Evolutionary conservation across 2,113 vertebrate species (phyloP).

Genomic region (Chaetodon auriga): DNA sequence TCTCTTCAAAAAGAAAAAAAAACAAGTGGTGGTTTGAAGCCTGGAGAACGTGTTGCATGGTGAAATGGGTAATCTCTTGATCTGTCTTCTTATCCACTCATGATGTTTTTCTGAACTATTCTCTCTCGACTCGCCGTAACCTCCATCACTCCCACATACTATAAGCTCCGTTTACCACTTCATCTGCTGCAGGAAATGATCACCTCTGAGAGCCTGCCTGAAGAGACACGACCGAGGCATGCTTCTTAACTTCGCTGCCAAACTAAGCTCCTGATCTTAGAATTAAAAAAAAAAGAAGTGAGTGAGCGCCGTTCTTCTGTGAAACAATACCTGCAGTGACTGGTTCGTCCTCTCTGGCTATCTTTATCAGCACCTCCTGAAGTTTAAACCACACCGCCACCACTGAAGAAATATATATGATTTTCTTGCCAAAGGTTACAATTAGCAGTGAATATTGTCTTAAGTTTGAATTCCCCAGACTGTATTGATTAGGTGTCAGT

Average conservation of each 20-base stretch:
- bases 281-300: constrained; percentile 33
- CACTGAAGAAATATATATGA: not conserved
- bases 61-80: constrained; percentile 61
- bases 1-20: constrained; percentile 11
- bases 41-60: constrained; percentile 18
- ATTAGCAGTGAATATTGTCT: constrained; percentile 31
- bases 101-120: constrained; percentile 60
- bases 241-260: constrained; percentile 24
- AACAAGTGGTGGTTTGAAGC: constrained; percentile 31
- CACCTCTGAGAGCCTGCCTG: constrained; percentile 42
- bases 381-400: not conserved
- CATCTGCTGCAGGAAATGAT: constrained; percentile 51
- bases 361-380: constrained; percentile 27
- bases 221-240: constrained; percentile 29
- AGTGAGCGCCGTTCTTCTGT: not conserved
- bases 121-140: constrained; percentile 56
- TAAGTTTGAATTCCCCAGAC: constrained; percentile 53
- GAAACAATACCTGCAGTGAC: constrained; percentile 29
- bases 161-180: constrained; percentile 54
- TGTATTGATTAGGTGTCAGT: constrained; percentile 69
- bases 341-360: not conserved
- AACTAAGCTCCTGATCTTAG: constrained; percentile 31
- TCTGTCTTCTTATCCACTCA: constrained; percentile 39
- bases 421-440: constrained; percentile 45
- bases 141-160: constrained; percentile 55